Evolutionary conservation across 2,888 invertebrate species (phyloP).

Genomic region (Tenodera sinensis): DNA sequence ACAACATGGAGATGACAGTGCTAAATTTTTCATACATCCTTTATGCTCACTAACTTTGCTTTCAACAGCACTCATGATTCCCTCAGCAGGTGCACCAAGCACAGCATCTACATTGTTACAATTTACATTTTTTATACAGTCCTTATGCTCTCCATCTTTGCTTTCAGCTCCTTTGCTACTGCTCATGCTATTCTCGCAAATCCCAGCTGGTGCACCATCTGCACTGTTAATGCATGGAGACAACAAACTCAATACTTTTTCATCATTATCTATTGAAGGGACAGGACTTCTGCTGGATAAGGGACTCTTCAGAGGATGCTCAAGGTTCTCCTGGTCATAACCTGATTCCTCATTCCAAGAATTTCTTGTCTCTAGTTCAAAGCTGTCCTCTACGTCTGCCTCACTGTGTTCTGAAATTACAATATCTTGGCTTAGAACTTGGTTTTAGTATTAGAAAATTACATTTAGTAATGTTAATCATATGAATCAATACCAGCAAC

Average conservation of each 20-base stretch:
- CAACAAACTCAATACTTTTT: conserved; percentile 52
- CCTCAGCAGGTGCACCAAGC: conserved; percentile 44
- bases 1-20: too few relatives aligned
- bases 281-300: not conserved
- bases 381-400: conserved; percentile 77
- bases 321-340: conserved; percentile 58
- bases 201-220: not conserved
- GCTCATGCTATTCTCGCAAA: not conserved
- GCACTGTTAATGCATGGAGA: too few relatives aligned
- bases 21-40: too few relatives aligned
- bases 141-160: not conserved
- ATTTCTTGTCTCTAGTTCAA: conserved; percentile 51
- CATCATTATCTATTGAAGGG: conserved; percentile 49
- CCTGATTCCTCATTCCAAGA: conserved; percentile 61
- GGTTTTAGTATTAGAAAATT: not conserved
- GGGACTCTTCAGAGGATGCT: conserved; percentile 17
- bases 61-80: conserved; percentile 24
- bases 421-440: not conserved
- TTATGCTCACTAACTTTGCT: too few relatives aligned
- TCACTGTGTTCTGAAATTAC: conserved; percentile 62
- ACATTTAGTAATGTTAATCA: too few relatives aligned
- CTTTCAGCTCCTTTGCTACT: not conserved
- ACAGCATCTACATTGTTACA: conserved; percentile 53
- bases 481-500: too few relatives aligned
- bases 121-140: conserved; percentile 37